phyloP scores from a whole-genome alignment of 2,797 vertebrate genomes.

The Mionectes olivaceus region DNA sequence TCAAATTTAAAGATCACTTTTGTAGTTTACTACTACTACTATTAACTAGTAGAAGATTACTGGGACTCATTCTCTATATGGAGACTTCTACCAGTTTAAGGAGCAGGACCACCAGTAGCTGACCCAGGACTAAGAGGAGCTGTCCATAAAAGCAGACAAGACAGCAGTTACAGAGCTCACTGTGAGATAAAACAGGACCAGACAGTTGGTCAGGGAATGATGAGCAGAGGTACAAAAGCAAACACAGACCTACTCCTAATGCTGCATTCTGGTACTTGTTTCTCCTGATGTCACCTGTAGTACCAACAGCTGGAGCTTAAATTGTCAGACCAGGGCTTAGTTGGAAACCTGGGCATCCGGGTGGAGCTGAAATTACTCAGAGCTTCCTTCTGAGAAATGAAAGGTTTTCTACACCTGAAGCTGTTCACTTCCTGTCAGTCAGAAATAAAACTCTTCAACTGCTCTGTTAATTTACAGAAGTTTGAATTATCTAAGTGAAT shows the following conservation, averaged over 20 bases:
- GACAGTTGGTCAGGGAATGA: not conserved
- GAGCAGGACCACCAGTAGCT: not conserved
- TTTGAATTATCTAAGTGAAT: not conserved
- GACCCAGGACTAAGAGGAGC: not conserved
- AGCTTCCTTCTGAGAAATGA: not conserved
- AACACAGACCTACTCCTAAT: not conserved
- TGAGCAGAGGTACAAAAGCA: not conserved
- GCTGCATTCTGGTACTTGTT: not conserved
- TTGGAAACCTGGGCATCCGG: not conserved
- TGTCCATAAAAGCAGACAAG: not conserved
- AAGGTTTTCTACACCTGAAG: not conserved
- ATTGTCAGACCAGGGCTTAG: not conserved
- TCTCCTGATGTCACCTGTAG: not conserved
- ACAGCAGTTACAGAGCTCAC: not conserved
- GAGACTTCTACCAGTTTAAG: not conserved
- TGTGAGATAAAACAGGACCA: not conserved
- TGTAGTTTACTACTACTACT: not conserved
- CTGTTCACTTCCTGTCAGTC: not conserved
- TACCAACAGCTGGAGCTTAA: not conserved
- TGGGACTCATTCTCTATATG: not conserved
- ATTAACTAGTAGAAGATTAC: not conserved
- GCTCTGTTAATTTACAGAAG: not conserved
- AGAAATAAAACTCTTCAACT: not conserved
- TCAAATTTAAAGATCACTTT: not conserved
- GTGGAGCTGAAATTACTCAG: not conserved